phyloP scores from a whole-genome alignment of 2,888 invertebrate genomes.

The Hirtodrosophila histrioides region DNA sequence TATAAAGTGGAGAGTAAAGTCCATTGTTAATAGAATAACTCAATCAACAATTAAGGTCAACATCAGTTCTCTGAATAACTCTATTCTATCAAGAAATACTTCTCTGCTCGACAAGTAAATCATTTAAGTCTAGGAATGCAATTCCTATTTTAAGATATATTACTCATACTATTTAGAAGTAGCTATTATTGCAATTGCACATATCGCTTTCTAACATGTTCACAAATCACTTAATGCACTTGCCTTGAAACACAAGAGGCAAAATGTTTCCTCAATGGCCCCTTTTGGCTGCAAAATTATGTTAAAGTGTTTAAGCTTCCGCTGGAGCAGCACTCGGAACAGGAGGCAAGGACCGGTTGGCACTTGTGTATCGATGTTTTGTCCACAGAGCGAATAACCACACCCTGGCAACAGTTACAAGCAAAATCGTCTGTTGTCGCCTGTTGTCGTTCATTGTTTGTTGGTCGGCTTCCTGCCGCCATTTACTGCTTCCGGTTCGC shows the following conservation, averaged over 20 bases:
- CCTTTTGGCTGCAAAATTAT: slow-evolving; percentile 62
- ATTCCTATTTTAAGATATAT: too few relatives aligned
- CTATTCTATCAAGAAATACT: too few relatives aligned
- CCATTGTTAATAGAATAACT: too few relatives aligned
- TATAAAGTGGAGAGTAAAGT: too few relatives aligned
- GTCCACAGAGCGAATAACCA: slow-evolving; percentile 35
- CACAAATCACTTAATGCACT: slow-evolving; percentile 32
- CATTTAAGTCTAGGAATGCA: too few relatives aligned
- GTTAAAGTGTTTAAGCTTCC: slow-evolving; percentile 70
- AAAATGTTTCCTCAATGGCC: slow-evolving; percentile 53
- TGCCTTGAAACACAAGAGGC: slow-evolving; percentile 37
- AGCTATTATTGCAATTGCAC: too few relatives aligned
- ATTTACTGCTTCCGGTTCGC: slow-evolving; percentile 65
- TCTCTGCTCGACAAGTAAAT: too few relatives aligned
- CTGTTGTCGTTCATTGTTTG: slow-evolving; percentile 60
- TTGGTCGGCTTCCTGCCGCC: slow-evolving; percentile 68
- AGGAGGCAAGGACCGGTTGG: slow-evolving; percentile 6
- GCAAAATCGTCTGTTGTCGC: slow-evolving; percentile 37
- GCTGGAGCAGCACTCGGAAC: slow-evolving; percentile 18
- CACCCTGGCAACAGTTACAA: slow-evolving; percentile 50
- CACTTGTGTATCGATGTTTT: slow-evolving; percentile 49
- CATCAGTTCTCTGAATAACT: too few relatives aligned
- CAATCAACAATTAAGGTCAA: too few relatives aligned
- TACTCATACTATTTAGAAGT: too few relatives aligned
- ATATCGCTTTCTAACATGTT: not conserved